phyloP scores from a whole-genome alignment of 2,888 invertebrate genomes.

The Cylindroiulus punctatus region DNA sequence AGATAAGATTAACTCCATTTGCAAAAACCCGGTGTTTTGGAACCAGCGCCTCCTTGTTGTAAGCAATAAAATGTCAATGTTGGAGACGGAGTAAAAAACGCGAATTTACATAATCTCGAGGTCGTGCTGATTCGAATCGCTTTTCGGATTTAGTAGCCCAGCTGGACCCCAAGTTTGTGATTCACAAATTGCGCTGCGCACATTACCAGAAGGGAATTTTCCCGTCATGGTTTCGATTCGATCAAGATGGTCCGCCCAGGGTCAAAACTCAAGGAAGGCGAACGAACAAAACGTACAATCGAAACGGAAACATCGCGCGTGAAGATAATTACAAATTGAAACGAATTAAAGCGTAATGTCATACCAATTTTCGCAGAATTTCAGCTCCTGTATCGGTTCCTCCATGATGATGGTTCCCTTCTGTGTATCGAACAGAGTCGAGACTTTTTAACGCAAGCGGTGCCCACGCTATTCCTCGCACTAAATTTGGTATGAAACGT shows the following conservation, averaged over 20 bases:
- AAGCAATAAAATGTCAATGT: neutral
- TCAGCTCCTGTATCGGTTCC: neutral
- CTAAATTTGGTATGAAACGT: conserved; percentile 34
- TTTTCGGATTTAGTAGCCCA: neutral
- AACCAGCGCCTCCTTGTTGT: neutral
- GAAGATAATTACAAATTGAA: neutral
- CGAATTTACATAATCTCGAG: neutral
- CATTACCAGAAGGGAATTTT: neutral
- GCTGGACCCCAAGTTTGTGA: neutral
- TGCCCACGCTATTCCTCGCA: neutral
- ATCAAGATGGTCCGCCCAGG: neutral
- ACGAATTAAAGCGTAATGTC: neutral
- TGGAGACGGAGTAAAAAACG: neutral
- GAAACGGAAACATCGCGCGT: neutral
- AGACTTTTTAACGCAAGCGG: neutral
- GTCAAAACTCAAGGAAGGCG: neutral
- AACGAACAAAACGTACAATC: neutral
- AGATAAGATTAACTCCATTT: no score
- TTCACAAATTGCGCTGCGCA: neutral
- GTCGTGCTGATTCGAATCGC: neutral
- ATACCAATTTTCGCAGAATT: conserved; percentile 53
- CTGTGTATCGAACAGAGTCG: neutral
- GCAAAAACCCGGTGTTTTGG: no score
- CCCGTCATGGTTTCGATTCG: neutral
- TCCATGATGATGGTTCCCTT: neutral